Base-by-base conservation (phyloP, 1,140 invertebrate genomes). In the Drosophila willistoni region DNA sequence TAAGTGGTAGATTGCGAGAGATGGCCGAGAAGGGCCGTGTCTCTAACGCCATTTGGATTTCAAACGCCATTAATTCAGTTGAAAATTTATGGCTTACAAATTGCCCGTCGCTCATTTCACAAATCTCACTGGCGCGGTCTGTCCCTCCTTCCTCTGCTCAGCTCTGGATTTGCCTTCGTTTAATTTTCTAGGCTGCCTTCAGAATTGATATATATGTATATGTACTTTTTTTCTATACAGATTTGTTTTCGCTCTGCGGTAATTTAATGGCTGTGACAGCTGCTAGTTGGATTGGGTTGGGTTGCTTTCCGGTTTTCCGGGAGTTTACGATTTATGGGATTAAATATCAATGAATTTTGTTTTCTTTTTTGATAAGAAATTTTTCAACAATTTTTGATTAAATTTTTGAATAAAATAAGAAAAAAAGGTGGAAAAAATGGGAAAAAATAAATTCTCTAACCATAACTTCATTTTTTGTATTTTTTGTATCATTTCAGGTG, bases 51-150 rank as follows among this genome's bases (percentile, higher is more conserved):
- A 86, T 82, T 87, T 83, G 62, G 81, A 89, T 89, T 72, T 89
- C 80, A 66, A 73, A 66, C 63, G 79, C 73, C 84, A 89, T 87
- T 89, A 87, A 87, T 89, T 87, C 73, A 83, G 74, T 87, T 83
- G 83, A 68, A 72, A 89, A 89, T 89, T 80, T 87, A 87, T 87
- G 68, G 84, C 83, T 66, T 77, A 87, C 79, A 89, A 83, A 74
- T 74, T 80, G 47, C 59, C 44, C 76, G 55, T 44, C 61, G 70
- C 65, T 81, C 78, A 69, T 77, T 81, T 66, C 34, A 36, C 34
- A 36, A 59, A 59, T 59, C 56, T 59, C 55, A 34, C 29, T 57
- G 57, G 34, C 56, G 55, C 12, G 64, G 25, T 14, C 71, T 76
- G 61, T 61, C 68, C 59, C 74, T 71, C 63, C 71, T 69, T 74